phyloP scores from a whole-genome alignment of 1,140 invertebrate species.

The Nephila pilipes region DNA sequence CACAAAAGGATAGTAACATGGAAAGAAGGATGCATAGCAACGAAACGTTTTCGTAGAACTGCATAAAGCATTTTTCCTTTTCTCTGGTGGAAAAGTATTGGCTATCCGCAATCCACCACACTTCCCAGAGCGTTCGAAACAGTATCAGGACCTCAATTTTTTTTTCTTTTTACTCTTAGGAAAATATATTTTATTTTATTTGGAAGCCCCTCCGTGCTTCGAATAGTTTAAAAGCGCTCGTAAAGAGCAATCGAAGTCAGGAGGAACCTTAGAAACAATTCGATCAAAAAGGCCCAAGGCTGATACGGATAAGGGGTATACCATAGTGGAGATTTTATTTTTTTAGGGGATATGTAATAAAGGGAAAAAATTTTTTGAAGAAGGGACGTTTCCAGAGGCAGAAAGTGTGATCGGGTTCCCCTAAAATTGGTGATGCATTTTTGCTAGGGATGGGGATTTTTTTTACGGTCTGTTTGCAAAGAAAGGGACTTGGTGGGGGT shows the following conservation, averaged over 20 bases:
- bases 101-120: not conserved
- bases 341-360: not conserved
- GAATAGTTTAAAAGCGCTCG: not conserved
- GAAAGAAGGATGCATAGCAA: not conserved
- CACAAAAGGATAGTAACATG: not conserved
- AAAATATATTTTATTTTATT: slow-evolving; percentile 34
- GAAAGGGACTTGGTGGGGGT: not conserved
- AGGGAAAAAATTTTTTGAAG: not conserved
- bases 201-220: not conserved
- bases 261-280: slow-evolving; percentile 8
- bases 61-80: not conserved
- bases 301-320: not conserved
- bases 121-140: not conserved
- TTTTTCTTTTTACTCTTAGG: not conserved
- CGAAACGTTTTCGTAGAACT: not conserved
- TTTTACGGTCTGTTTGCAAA: not conserved
- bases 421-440: slow-evolving; percentile 21
- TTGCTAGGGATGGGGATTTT: not conserved
- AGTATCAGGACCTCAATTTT: not conserved
- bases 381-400: not conserved
- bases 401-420: not conserved
- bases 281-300: not conserved
- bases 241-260: slow-evolving; percentile 14
- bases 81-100: not conserved
- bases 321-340: not conserved